These are phyloP conservation scores for Aspidiotus destructor DNA, from an alignment of 2,888 invertebrate genomes.

Conservation along the genomic window DNA sequence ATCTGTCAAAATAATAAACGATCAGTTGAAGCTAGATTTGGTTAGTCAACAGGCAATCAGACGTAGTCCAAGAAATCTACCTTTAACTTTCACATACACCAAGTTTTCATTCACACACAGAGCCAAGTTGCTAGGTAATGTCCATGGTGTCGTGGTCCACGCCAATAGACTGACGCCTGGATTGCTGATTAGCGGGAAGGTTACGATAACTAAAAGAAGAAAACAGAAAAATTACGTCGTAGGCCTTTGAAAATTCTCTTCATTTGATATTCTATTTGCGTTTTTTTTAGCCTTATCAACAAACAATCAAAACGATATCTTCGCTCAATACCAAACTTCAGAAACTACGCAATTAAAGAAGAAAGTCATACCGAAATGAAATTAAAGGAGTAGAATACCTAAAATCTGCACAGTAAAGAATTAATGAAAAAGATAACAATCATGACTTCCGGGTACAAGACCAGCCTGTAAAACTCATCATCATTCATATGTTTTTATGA, in stretches of 20 bases:
- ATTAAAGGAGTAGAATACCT: no score
- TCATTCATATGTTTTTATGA: no score
- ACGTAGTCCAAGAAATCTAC: conserved; percentile 35
- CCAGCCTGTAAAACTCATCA: no score
- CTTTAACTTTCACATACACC: conserved; percentile 68
- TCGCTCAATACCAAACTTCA: no score
- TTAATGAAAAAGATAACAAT: no score
- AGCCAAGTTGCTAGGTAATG: conserved; percentile 89
- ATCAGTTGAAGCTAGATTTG: background rate
- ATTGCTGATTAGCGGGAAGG: conserved; percentile 69
- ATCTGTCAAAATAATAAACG: conserved; percentile 14
- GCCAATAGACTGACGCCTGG: conserved; percentile 62
- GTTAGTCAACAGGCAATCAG: background rate
- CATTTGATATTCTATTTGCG: background rate
- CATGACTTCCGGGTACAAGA: no score
- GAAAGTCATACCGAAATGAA: no score
- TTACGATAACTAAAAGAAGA: conserved; percentile 60
- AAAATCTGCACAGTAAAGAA: no score
- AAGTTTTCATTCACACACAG: conserved; percentile 86
- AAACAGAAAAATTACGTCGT: background rate
- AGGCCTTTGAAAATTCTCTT: background rate
- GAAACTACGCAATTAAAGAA: no score
- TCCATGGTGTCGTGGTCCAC: conserved; percentile 99
- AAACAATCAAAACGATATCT: no score
- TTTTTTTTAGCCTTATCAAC: no score